Evolutionary conservation across 1,140 invertebrate species (phyloP), one percentile per base, ranked within the genome.

Genomic region (Eurosta solidaginis): DNA sequence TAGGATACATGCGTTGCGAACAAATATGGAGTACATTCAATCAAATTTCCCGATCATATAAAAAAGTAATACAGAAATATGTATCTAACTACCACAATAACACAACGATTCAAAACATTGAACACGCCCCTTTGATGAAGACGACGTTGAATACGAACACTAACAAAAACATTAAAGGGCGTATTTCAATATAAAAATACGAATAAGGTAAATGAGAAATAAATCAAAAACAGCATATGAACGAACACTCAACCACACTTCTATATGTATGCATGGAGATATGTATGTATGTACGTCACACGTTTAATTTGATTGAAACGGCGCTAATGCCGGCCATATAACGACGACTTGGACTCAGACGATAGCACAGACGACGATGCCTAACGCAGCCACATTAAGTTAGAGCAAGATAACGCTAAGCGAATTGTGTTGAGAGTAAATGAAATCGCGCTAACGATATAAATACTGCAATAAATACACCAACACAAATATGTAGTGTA

Each of bases 21-120:
- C 59, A 68, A 68, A 68, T 68, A 68, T 68, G 59, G 59, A 68
- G 59, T 68, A 68, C 36, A 68, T 68, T 68, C 59, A 68, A 68
- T 40, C 59, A 68, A 36, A 29, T n/a, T n/a, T n/a, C n/a, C n/a
- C n/a, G n/a, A n/a, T n/a, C n/a, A n/a, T n/a, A 68, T 20, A 68
- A 40, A 17, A 54, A 54, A 54, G 20, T 54, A 12, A 1, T 4
- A 29, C 10, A 27, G 14, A 25, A 27, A 54, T 9, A 49, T 49
- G 45, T 49, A 12, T 7, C 2, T 33, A 6, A 22, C 59, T 33
- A 68, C 14, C 59, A 68, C 59, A 40, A 59, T 14, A 4, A 36
- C 20, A 25, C 49, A 52, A 40, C 59, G 40, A 68, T 40, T 40
- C 59, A n/a, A 68, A n/a, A n/a, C n/a, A 40, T 42, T 68, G 59